A percentile compares a stretch with the other conserved stretches of the same genome.
Conservation (phyloP, 2,888 invertebrate genomes). For the Galerucella nymphaeae region DNA sequence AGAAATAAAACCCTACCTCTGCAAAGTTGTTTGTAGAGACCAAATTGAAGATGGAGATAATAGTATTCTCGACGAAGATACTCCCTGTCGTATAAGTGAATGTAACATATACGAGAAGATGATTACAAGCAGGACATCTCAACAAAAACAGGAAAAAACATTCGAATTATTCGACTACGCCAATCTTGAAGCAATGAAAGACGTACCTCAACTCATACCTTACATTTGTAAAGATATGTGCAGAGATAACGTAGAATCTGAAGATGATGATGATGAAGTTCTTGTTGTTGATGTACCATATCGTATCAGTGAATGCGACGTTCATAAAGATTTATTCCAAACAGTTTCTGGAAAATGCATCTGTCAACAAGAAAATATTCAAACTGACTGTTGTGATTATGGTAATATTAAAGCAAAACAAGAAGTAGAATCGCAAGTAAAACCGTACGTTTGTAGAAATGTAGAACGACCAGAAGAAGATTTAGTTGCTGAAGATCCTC, state of each 20-base stretch:
- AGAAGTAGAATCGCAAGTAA: not conserved
- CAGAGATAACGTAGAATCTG: not conserved
- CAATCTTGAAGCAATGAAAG: not conserved
- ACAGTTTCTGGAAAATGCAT: not conserved
- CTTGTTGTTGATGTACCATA: not conserved
- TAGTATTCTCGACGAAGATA: too few species aligned
- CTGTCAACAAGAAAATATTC: not conserved
- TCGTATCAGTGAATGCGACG: not conserved
- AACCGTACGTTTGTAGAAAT: constrained; percentile 2
- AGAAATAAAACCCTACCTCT: not conserved
- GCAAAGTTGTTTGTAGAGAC: not conserved
- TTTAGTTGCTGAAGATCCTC: not conserved
- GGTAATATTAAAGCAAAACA: not conserved
- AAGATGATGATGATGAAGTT: not conserved
- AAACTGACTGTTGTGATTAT: not conserved
- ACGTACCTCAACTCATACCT: not conserved
- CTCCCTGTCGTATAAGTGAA: not conserved
- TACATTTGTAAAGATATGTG: not conserved
- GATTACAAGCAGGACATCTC: not conserved
- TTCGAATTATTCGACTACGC: not conserved
- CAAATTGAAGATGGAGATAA: not conserved
- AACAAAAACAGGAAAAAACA: not conserved
- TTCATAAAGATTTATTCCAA: not conserved
- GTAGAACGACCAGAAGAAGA: not conserved
- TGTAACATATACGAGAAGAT: not conserved